These are phyloP conservation scores for Ascaphus truei DNA, from an alignment of 2,113 vertebrate genomes.

Conservation along the genomic window DNA sequence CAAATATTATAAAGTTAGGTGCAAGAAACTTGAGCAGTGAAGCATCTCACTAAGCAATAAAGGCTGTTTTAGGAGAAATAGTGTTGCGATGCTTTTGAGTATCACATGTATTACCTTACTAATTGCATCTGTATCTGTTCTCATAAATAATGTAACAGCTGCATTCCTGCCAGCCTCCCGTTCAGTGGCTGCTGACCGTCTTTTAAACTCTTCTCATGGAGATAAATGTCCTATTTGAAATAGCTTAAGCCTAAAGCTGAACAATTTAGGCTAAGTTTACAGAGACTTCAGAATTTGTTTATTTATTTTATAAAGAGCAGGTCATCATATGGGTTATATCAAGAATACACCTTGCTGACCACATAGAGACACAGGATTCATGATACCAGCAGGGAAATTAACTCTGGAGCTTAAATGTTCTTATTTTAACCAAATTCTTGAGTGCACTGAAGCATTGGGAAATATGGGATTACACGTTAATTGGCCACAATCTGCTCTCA, in stretches of 20 bases:
- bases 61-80: background rate
- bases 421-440: background rate
- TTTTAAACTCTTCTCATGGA: no score
- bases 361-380: no score
- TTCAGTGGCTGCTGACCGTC: background rate
- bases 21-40: background rate
- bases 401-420: background rate
- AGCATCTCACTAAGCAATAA: background rate
- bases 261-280: no score
- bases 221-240: no score
- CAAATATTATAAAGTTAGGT: background rate
- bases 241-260: no score
- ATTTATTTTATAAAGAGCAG: no score
- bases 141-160: background rate
- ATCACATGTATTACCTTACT: constrained; percentile 2
- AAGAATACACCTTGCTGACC: no score
- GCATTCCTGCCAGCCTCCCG: background rate
- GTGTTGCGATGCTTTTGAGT: background rate
- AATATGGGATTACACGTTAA: background rate
- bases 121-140: constrained; percentile 9
- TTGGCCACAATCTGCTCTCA: background rate
- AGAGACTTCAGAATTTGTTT: no score
- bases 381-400: background rate
- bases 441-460: background rate
- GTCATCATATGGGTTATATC: no score